A percentile compares a stretch with the other conserved stretches of the same genome.
Conservation (phyloP, 2,888 invertebrate species). For the Xiphydria camelus region DNA sequence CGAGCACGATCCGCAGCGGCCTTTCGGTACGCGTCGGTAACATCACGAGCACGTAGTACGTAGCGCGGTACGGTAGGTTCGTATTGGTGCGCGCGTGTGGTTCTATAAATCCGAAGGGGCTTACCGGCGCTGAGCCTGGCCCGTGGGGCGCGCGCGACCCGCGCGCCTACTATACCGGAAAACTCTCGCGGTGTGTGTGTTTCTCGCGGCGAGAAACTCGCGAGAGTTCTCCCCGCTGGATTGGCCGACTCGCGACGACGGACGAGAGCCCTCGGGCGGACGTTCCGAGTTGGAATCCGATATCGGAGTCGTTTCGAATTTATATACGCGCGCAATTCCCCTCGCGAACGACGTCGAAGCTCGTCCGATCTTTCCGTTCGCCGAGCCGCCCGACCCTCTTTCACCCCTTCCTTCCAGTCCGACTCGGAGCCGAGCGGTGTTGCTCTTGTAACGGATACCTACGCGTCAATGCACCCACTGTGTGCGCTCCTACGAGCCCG, state of each 20-base stretch:
- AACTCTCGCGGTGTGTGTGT: no score
- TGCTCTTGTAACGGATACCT: constrained; percentile 48
- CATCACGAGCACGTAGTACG: constrained; percentile 47
- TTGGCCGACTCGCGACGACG: constrained; percentile 23
- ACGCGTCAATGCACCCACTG: constrained; percentile 47
- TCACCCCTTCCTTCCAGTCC: constrained; percentile 18
- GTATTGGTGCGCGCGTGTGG: constrained; percentile 50
- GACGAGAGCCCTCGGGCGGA: no score
- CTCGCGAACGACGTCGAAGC: no score
- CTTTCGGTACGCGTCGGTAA: constrained; percentile 52
- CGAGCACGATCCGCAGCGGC: constrained; percentile 44
- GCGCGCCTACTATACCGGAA: no score
- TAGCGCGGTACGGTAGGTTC: constrained; percentile 34
- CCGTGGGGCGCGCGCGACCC: constrained; percentile 47
- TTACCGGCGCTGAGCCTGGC: constrained; percentile 61
- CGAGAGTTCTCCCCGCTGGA: neutral
- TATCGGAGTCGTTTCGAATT: no score
- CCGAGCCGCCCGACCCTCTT: no score
- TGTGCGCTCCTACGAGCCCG: constrained; percentile 15
- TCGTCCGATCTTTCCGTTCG: no score
- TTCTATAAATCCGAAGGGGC: constrained; percentile 55
- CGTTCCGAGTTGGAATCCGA: no score
- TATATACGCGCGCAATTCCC: no score
- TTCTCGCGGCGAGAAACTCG: no score
- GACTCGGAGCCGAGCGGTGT: constrained; percentile 25